phyloP scores from a whole-genome alignment of 2,797 vertebrate genomes.

The Notolabrus celidotus region DNA sequence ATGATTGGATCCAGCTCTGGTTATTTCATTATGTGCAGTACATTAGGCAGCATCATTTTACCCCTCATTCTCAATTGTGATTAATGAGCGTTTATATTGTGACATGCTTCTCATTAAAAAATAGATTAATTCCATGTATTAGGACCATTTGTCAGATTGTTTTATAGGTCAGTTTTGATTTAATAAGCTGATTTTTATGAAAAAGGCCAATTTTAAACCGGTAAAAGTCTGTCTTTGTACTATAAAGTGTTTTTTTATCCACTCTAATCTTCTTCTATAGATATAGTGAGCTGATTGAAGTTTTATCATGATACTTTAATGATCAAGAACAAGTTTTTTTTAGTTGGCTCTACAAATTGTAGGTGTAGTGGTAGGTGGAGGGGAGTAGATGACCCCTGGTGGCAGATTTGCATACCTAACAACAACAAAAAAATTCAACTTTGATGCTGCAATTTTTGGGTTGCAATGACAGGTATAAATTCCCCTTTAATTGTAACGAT shows the following conservation, averaged over 20 bases:
- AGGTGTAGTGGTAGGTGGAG: not conserved
- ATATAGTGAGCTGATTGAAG: not conserved
- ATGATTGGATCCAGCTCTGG: slow-evolving; percentile 46
- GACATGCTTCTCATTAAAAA: slow-evolving; percentile 40
- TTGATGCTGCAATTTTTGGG: not conserved
- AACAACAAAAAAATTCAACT: not conserved
- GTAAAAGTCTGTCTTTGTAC: not conserved
- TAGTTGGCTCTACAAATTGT: not conserved
- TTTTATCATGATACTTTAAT: slow-evolving; percentile 6
- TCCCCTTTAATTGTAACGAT: not conserved
- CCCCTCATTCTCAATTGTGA: slow-evolving; percentile 44
- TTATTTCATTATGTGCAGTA: slow-evolving; percentile 65
- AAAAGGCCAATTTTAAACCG: too few species aligned
- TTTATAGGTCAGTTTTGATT: not conserved
- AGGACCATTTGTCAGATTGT: slow-evolving; percentile 14
- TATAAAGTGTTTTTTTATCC: not conserved
- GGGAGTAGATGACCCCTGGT: slow-evolving; percentile 65
- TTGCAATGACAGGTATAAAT: not conserved
- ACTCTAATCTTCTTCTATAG: not conserved
- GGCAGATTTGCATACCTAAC: slow-evolving; percentile 29
- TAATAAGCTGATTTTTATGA: not conserved
- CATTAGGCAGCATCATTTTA: slow-evolving; percentile 52
- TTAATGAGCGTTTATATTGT: slow-evolving; percentile 49
- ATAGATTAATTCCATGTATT: slow-evolving; percentile 24
- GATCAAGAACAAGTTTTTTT: not conserved